Conservation (phyloP, 2,797 vertebrate genomes). For the Liparis tanakae region DNA sequence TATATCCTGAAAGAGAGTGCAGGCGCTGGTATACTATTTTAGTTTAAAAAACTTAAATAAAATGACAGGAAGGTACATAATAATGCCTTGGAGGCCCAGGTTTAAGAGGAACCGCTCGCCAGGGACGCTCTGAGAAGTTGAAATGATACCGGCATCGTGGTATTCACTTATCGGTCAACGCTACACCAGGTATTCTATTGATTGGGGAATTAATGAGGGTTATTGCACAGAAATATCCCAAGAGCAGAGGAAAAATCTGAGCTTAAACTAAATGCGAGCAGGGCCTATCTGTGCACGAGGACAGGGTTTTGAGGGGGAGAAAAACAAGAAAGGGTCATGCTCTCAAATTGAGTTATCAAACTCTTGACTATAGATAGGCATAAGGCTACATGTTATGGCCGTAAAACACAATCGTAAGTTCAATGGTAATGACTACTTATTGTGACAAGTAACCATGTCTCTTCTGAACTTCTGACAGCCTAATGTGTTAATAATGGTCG, state of each 20-base stretch:
- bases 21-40: no score
- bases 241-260: no score
- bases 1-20: not conserved
- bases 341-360: not conserved
- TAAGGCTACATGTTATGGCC: not conserved
- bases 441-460: constrained; percentile 9
- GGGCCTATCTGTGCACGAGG: not conserved
- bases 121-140: not conserved
- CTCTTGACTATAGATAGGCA: not conserved
- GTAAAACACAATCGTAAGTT: constrained; percentile 1
- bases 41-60: not conserved
- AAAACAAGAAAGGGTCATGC: not conserved
- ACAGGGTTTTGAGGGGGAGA: not conserved
- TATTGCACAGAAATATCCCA: no score
- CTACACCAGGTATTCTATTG: no score
- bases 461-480: constrained; percentile 20
- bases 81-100: not conserved
- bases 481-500: not conserved
- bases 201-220: no score
- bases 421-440: constrained; percentile 19
- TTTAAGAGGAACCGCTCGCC: not conserved
- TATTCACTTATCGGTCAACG: no score
- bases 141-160: no score
- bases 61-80: not conserved
- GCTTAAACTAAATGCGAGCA: not conserved